phyloP scores from a whole-genome alignment of 1,140 invertebrate genomes.

The Zaprionus capensis region DNA sequence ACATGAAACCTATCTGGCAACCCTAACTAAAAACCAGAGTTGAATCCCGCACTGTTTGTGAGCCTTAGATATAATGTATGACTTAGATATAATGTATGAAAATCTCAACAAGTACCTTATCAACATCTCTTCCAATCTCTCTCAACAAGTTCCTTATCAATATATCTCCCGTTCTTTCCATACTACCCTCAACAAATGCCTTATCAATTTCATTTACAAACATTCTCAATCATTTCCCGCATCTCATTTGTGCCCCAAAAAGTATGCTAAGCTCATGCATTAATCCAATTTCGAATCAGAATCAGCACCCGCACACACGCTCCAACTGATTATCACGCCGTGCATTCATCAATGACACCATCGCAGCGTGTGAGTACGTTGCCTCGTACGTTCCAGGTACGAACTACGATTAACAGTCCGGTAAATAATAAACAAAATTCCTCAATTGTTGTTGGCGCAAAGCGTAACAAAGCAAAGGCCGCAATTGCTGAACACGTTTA shows the following conservation, averaged over 20 bases:
- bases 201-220: not conserved
- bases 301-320: not conserved
- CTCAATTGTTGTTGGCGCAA: constrained; percentile 29
- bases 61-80: no score
- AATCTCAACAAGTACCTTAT: not conserved
- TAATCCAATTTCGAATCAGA: not conserved
- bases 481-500: constrained; percentile 48
- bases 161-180: no score
- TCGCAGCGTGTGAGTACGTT: constrained; percentile 1
- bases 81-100: no score
- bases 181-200: not conserved
- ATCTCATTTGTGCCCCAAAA: constrained; percentile 45
- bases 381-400: constrained; percentile 1
- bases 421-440: constrained; percentile 48
- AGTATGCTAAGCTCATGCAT: constrained; percentile 62
- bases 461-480: constrained; percentile 40
- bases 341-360: constrained; percentile 9
- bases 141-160: not conserved
- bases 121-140: no score
- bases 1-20: no score
- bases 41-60: no score
- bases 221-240: not conserved
- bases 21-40: no score
- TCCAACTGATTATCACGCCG: not conserved
- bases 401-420: constrained; percentile 25